phyloP scores from a whole-genome alignment of 2,797 vertebrate species.

The Presbytis comata region DNA sequence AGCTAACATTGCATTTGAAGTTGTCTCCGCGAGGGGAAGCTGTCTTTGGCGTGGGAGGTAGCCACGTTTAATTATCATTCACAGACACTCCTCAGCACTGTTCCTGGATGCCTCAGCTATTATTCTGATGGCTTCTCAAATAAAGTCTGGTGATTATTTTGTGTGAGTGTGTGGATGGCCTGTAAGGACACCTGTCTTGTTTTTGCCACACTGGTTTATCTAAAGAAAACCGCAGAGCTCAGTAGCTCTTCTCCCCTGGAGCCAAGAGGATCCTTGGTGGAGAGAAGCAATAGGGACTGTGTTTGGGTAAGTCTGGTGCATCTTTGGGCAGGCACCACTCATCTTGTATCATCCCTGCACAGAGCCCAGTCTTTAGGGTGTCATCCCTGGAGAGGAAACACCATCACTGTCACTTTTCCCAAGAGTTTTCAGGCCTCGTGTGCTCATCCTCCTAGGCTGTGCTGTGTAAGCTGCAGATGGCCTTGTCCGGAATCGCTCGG shows the following conservation, averaged over 20 bases:
- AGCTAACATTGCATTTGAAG: not conserved
- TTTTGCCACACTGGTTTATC: not conserved
- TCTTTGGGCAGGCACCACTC: not conserved
- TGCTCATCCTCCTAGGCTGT: not conserved
- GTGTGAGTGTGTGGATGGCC: not conserved
- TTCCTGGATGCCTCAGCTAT: slow-evolving; percentile 11
- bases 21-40: not conserved
- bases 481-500: not conserved
- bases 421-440: not conserved
- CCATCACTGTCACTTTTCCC: not conserved
- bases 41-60: not conserved
- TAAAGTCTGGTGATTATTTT: not conserved
- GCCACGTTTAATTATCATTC: slow-evolving; percentile 46
- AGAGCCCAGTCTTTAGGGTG: not conserved
- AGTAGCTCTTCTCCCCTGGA: not conserved
- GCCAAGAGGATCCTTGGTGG: not conserved
- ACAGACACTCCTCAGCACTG: slow-evolving; percentile 3
- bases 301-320: not conserved
- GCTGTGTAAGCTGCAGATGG: not conserved
- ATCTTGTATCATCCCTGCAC: not conserved
- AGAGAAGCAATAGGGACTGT: too few species aligned
- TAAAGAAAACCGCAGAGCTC: slow-evolving; percentile 30
- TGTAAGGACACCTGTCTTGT: not conserved
- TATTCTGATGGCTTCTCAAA: slow-evolving; percentile 31
- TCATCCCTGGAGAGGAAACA: not conserved